A percentile compares a stretch with the other conserved stretches of the same genome.
These are phyloP conservation scores for Stegastes partitus DNA, from an alignment of 2,113 vertebrate species.

Conservation along the genomic window DNA sequence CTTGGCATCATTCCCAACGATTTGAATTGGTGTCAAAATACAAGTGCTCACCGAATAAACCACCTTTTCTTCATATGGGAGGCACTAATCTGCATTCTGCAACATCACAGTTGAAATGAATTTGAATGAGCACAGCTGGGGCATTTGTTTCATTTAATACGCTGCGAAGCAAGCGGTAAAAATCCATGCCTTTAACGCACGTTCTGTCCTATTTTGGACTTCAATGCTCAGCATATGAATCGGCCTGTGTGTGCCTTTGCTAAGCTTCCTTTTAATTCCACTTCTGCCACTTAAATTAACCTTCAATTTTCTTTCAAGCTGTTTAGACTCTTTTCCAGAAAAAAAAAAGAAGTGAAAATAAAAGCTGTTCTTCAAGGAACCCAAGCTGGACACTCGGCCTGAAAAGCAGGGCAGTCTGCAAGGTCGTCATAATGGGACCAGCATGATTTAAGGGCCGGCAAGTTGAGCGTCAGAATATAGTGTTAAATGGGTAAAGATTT, in stretches of 20 bases:
- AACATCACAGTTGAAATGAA: conserved; percentile 28
- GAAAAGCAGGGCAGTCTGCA: conserved; percentile 4
- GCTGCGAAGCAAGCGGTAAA: not conserved
- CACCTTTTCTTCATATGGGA: conserved; percentile 27
- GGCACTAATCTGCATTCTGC: conserved; percentile 38
- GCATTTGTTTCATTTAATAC: conserved; percentile 23
- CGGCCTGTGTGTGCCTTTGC: not conserved
- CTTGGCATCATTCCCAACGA: conserved; percentile 53
- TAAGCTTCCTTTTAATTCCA: conserved; percentile 30
- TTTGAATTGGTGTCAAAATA: conserved; percentile 59
- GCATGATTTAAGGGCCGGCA: conserved; percentile 12
- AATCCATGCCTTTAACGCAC: not conserved
- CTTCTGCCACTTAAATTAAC: conserved; percentile 16
- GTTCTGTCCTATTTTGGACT: not conserved
- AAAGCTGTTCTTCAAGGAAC: not conserved
- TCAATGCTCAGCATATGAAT: not conserved
- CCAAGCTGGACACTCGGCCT: not conserved
- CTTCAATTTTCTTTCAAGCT: conserved; percentile 11
- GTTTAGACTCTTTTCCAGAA: not conserved
- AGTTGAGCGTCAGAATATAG: not conserved
- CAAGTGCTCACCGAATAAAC: conserved; percentile 53
- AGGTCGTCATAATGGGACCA: conserved; percentile 6
- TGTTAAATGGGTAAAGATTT: not conserved
- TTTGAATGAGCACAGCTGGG: conserved; percentile 25
- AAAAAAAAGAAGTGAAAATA: not conserved